Evolutionary conservation across 37 sponge, comb jelly and placozoan species (phyloP), one percentile per base, ranked within the genome.

Genomic region (Cladorhizidae sp.): DNA sequence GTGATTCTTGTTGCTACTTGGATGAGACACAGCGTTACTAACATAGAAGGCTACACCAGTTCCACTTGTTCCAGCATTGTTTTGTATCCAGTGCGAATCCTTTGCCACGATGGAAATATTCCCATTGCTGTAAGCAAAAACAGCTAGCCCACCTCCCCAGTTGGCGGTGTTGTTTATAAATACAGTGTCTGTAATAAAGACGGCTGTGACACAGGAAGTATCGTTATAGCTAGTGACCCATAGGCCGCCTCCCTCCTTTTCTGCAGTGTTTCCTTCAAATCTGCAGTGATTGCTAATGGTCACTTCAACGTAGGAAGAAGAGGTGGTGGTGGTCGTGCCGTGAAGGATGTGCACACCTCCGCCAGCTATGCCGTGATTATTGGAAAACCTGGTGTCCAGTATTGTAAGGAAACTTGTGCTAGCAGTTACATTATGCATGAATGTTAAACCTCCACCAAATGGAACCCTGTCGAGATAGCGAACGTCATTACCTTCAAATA

Each of bases 21-120:
- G 28, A 5, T 12, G 7, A 8, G 20, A 3, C 17, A 17, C 3
- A 32, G 11, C 17, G 5, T 28, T 7, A 31, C 2, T 65, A 9
- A 12, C 36, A 65, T 31, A 7, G 2, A 33, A 17, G 18, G 11
- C 67, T 35, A 31, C 67, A 65, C 67, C 32, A 28, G 32, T 32
- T 65, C 35, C 32, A 65, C 67, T 65, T 32, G 67, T 65, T 14
- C 18, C 35, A 17, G 67, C 67, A 65, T 33, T 65, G 67, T 65
- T 65, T 28, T 14, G 20, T 25, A 15, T 29, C 67, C 67, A 65
- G 35, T 29, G 18, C 17, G 67, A 65, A 2, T 31, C 33, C 20
- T 31, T 35, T 32, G 67, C 67, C 32, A 32, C 32, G 5, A 65
- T 7, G 12, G 17, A 14, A 17, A 65, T 65, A 59, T 59, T 59